phyloP scores from a whole-genome alignment of 2,797 vertebrate species.

The Sebastes nivosus region DNA sequence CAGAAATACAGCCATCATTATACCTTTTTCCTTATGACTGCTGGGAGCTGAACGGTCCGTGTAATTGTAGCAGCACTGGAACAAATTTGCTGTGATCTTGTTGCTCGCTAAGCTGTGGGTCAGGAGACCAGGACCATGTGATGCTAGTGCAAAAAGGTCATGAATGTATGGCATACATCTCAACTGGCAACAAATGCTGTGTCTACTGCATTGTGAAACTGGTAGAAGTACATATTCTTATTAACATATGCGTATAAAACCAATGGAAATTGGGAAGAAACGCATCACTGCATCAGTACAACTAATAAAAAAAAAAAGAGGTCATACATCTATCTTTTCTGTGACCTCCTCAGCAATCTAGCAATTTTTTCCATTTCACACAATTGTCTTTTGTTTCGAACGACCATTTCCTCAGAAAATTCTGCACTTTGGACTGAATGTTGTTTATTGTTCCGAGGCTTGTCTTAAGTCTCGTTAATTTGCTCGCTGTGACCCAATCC shows the following conservation, averaged over 20 bases:
- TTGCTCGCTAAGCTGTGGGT: slow-evolving; percentile 59
- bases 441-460: slow-evolving; percentile 71
- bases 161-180: slow-evolving; percentile 24
- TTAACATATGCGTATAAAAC: background rate
- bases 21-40: slow-evolving; percentile 24
- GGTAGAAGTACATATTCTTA: background rate
- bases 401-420: slow-evolving; percentile 27
- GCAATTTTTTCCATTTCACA: slow-evolving; percentile 31
- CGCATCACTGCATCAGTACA: background rate
- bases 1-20: background rate
- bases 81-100: slow-evolving; percentile 65
- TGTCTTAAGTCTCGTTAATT: slow-evolving; percentile 75
- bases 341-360: slow-evolving; percentile 11
- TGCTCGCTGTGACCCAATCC: slow-evolving; percentile 70
- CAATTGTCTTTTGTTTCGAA: slow-evolving; percentile 65
- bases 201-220: background rate
- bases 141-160: slow-evolving; percentile 46
- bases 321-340: background rate
- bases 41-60: slow-evolving; percentile 6
- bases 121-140: slow-evolving; percentile 76
- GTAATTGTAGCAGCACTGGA: slow-evolving; percentile 56
- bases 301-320: slow-evolving; percentile 10
- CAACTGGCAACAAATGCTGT: background rate
- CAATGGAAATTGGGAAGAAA: background rate
- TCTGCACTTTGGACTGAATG: slow-evolving; percentile 47